Percentiles rank a stretch among this genome's conserved stretches.
Evolutionary conservation across 2,797 vertebrate genomes (phyloP).

Genomic region (Bradypus variegatus): DNA sequence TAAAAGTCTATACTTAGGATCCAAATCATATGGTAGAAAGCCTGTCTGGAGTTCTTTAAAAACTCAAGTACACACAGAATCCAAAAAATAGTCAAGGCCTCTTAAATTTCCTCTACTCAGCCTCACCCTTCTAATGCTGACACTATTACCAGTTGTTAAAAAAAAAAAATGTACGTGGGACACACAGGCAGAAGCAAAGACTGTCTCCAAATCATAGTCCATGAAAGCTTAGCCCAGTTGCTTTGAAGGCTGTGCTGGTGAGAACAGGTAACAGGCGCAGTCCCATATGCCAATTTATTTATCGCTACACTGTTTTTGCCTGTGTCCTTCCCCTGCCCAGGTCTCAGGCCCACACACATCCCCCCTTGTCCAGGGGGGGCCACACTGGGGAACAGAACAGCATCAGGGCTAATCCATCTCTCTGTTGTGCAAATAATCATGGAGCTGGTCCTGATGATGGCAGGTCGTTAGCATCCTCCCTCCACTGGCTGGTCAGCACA

Average conservation of each 20-base stretch:
- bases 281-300: background rate
- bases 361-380: background rate
- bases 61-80: background rate
- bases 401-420: background rate
- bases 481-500: background rate
- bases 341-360: fast-evolving
- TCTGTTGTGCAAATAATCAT: background rate
- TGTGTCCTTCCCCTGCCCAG: background rate
- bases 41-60: background rate
- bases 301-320: background rate
- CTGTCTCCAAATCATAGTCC: background rate
- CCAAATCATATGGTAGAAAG: background rate
- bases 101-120: background rate
- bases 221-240: background rate
- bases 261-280: background rate
- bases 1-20: background rate
- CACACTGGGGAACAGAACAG: background rate
- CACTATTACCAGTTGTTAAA: background rate
- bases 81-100: background rate
- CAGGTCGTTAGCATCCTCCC: background rate
- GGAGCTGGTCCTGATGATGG: background rate
- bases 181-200: background rate
- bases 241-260: background rate
- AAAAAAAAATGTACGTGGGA: background rate
- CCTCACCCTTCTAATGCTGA: background rate